Evolutionary conservation across 2,113 vertebrate genomes (phyloP), one percentile per base, ranked within the genome.

Genomic region (Girardinichthys multiradiatus): DNA sequence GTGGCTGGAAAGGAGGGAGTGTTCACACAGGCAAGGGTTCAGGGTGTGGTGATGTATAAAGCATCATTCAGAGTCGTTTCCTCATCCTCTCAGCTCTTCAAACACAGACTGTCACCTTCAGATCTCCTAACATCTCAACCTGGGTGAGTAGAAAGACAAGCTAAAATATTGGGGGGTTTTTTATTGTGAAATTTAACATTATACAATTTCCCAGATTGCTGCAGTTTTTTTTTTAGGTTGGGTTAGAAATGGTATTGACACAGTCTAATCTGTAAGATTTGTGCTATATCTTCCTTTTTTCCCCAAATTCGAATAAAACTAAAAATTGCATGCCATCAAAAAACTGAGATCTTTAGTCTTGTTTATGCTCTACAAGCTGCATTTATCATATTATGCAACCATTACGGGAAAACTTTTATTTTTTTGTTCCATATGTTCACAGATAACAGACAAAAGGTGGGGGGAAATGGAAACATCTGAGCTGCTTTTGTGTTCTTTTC

Each of bases 1-100:
- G 74, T 78, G 79, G 70, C 48, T 74, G 51, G 33, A 74, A 76
- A 85, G 64, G 67, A 80, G 74, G 39, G 67, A 54, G 33, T 8
- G 0, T 67, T 29, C 48, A 26, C 35, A 33, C 70, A 76, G 78
- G 83, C 72, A 79, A 76, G 82, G 74, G 70, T 65, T 19, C 71
- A 70, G 89, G 86, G 88, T 86, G 90, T 80, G 88, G 84, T 81
- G 42, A 37, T 27, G 35, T 86, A 92, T 91, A 91, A 89, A 91
- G 48, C 76, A 79, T 70, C 62, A 21, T 26, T 61, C 66, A 67
- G 79, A 65, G 4, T 45, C 60, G 5, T 64, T 62, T 76, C 80
- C 64, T 7, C 83, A 57, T 79, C 81, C 85, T 73, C 76, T 2
- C 77, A 58, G 70, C 76, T 64, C 74, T 28, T 70, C 60, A 1